Percentiles rank a stretch among this genome's conserved stretches.
Evolutionary conservation across 2,113 vertebrate genomes (phyloP).

Genomic region (Myotis brandtii): DNA sequence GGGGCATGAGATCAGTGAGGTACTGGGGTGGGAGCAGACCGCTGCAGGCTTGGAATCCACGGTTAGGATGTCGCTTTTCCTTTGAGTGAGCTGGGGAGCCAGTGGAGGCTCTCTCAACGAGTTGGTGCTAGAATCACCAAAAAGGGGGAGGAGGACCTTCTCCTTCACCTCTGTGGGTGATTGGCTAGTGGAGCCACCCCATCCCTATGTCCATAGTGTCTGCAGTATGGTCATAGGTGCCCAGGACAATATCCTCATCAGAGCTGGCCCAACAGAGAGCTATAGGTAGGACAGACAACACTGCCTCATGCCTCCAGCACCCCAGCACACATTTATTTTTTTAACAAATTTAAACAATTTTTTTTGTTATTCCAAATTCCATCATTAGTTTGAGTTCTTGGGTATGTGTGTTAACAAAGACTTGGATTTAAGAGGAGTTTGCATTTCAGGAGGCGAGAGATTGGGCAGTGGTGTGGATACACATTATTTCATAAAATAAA

Average conservation of each 20-base stretch:
- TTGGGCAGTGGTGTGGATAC: background rate
- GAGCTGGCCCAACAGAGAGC: background rate
- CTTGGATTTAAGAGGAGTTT: conserved; percentile 22
- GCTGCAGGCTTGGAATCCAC: background rate
- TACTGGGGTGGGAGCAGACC: background rate
- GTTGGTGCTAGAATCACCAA: background rate
- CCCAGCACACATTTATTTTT: background rate
- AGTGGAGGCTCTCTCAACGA: background rate
- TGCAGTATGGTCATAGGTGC: background rate
- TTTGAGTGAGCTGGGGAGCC: background rate
- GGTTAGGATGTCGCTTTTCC: background rate
- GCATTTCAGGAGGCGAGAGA: background rate
- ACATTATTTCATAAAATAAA: background rate
- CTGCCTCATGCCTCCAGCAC: background rate
- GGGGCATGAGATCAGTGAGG: background rate
- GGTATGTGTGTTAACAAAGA: background rate
- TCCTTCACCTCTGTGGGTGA: background rate
- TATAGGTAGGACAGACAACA: background rate
- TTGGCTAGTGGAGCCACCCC: background rate
- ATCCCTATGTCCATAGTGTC: background rate
- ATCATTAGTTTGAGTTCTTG: background rate
- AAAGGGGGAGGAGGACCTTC: background rate
- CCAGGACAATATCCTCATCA: background rate
- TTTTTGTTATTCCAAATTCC: background rate
- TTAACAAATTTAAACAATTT: background rate